Base-by-base conservation (phyloP, 2,113 vertebrate genomes). In the Leucosticte australis region DNA sequence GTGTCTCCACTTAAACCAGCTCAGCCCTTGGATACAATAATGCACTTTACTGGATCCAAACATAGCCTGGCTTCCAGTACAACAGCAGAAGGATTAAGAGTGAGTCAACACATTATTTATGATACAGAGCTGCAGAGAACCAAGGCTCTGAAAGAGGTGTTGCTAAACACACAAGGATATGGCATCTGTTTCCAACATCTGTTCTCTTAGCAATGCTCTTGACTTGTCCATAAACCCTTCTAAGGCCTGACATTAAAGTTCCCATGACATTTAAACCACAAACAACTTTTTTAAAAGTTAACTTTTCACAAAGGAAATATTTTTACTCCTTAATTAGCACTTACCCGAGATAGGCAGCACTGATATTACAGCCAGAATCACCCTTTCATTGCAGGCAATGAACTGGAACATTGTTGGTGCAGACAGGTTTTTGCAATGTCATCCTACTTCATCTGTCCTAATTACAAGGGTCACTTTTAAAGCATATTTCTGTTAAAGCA, bases 171-270 rank as follows among this genome's bases (percentile, higher is more conserved):
- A 41, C 8, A 49, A 41, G 52, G 46, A 39, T 9, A 33, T 79
- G 73, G 95, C 96, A 98, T 96, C 96, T 98, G 97, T 95, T 98
- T 86, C 94, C 94, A 97, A 95, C 97, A 98, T 97, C 97, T 98
- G 93, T 73, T 96, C 90, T 70, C 50, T 47, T 26, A 81, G 65
- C n/a, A 92, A 33, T 55, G 44, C 21, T 52, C 64, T 39, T 67
- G 11, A 10, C 52, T 92, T 50, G n/a, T 63, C 39, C 49, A 70
- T 14, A 70, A 88, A 76, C 33, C 42, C 28, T 65, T 81, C 50
- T 70, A 69, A 90, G 55, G 67, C 17, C 31, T 78, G 28, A 21
- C 37, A 55, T n/a, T 68, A 33, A 70, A 67, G n/a, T 47, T 74
- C 28, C n/a, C 8, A 26, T 39, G 80, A 88, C n/a, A 47, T 93